Evolutionary conservation across 2,113 vertebrate genomes (phyloP).

Genomic region (Megatriorchis doriae): DNA sequence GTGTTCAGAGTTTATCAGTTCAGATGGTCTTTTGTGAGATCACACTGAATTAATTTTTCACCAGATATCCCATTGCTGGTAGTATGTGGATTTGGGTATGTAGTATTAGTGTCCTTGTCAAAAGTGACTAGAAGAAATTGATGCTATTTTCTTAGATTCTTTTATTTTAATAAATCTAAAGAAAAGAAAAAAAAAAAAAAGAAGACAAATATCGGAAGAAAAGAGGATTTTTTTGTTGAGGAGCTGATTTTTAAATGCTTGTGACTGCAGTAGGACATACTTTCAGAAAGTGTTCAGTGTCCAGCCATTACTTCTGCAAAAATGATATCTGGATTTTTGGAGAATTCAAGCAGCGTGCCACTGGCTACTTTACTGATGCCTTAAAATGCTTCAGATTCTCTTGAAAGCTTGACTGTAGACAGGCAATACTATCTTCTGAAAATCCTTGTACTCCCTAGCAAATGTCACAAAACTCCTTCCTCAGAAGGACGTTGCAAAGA

Average conservation of each 20-base stretch:
- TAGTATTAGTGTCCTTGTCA: rapidly evolving
- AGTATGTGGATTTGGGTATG: neutral
- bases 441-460: neutral
- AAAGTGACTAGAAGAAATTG: neutral
- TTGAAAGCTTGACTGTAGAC: neutral
- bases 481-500: neutral
- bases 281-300: neutral
- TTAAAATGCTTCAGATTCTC: neutral
- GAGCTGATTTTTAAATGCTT: neutral
- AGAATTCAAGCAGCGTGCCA: neutral
- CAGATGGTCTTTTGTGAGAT: neutral
- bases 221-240: neutral
- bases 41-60: neutral
- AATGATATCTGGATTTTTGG: neutral
- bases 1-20: neutral
- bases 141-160: neutral
- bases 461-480: neutral
- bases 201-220: neutral
- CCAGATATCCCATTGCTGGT: neutral
- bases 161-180: neutral
- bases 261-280: neutral
- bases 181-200: neutral
- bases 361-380: neutral
- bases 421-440: neutral
- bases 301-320: neutral